Evolutionary conservation across 2,888 invertebrate genomes (phyloP).

Genomic region (Rugalucina vietnamica): DNA sequence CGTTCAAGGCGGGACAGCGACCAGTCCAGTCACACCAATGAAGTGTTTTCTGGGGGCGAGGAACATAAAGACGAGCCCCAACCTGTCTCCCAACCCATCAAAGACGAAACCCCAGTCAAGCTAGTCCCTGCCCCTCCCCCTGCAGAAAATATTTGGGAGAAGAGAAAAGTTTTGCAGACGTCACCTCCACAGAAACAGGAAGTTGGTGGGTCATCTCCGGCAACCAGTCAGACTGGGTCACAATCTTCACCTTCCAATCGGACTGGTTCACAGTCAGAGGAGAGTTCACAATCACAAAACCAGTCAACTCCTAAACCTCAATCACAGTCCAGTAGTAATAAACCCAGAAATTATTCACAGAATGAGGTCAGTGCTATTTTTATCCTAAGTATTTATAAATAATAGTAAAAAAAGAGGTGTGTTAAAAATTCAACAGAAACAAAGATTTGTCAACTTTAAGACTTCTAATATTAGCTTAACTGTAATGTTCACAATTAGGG

Average conservation of each 20-base stretch:
- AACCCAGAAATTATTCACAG: neutral
- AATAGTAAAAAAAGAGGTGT: no score
- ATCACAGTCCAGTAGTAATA: constrained; percentile 5
- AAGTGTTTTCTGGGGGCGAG: constrained; percentile 64
- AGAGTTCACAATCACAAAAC: constrained; percentile 18
- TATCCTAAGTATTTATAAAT: no score
- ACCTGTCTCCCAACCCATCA: constrained; percentile 51
- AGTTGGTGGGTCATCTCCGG: neutral
- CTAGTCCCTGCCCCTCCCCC: constrained; percentile 82
- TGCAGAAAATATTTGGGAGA: constrained; percentile 80
- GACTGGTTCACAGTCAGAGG: neutral
- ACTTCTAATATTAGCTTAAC: no score
- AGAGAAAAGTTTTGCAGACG: constrained; percentile 65
- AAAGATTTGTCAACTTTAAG: no score
- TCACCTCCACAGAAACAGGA: constrained; percentile 42
- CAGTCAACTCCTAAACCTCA: constrained; percentile 25
- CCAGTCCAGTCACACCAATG: constrained; percentile 67
- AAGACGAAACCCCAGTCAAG: constrained; percentile 68
- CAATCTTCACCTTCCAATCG: constrained; percentile 21
- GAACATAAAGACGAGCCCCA: constrained; percentile 59
- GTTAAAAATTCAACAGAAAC: no score
- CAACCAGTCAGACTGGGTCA: constrained; percentile 19
- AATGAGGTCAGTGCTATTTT: neutral
- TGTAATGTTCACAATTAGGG: no score
- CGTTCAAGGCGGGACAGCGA: constrained; percentile 73